Conservation (phyloP, 2,888 invertebrate species). For the Lycia hirtaria region DNA sequence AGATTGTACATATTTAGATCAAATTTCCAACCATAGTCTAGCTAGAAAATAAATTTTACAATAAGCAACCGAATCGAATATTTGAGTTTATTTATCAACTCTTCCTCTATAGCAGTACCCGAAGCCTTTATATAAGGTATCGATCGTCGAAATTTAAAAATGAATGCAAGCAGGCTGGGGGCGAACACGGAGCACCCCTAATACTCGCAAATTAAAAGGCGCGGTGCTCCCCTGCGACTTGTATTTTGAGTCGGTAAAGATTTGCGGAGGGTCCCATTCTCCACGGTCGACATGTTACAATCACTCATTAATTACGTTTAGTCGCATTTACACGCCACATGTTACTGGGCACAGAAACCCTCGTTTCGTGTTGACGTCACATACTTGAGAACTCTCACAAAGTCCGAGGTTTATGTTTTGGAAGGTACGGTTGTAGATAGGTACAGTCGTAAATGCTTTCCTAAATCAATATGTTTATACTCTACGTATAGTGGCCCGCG, state of each 20-base stretch:
- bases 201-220: conserved; percentile 85
- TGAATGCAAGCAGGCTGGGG: conserved; percentile 40
- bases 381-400: conserved; percentile 25
- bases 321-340: conserved; percentile 82
- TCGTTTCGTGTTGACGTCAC: conserved; percentile 38
- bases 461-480: conserved; percentile 4
- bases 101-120: conserved; percentile 5
- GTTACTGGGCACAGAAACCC: conserved; percentile 61
- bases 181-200: conserved; percentile 66
- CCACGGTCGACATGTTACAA: conserved; percentile 71
- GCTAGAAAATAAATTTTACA: not conserved
- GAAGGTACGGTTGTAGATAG: conserved; percentile 2
- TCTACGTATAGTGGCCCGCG: not conserved
- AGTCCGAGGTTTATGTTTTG: conserved; percentile 16
- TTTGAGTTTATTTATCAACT: not conserved
- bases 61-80: not conserved
- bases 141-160: conserved; percentile 40
- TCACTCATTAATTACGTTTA: conserved; percentile 84
- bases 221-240: conserved; percentile 69
- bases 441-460: conserved; percentile 1
- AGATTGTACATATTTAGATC: too few species aligned
- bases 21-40: too few species aligned
- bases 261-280: conserved; percentile 74
- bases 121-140: conserved; percentile 34
- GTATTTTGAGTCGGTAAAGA: conserved; percentile 75